These are phyloP conservation scores for Aproaerema taeniolella DNA, from an alignment of 2,888 invertebrate genomes.

Conservation along the genomic window DNA sequence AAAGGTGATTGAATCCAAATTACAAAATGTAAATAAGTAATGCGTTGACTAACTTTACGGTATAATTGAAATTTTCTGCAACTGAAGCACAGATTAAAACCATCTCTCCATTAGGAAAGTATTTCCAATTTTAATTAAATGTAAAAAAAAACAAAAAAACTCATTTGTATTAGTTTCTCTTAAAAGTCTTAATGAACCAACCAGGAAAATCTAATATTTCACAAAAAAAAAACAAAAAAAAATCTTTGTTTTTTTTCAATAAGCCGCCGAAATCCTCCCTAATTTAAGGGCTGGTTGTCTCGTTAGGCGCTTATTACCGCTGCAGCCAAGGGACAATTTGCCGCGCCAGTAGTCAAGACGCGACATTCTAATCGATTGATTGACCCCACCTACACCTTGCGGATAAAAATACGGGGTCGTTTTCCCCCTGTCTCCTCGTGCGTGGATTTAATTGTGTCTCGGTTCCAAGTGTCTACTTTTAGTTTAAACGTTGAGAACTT, in stretches of 20 bases:
- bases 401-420: constrained; percentile 52
- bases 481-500: not conserved
- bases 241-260: not conserved
- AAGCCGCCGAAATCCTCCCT: constrained; percentile 1
- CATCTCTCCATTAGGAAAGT: not conserved
- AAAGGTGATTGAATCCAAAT: too few relatives aligned
- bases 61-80: too few relatives aligned
- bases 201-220: too few relatives aligned
- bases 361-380: constrained; percentile 75
- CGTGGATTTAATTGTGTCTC: constrained; percentile 37
- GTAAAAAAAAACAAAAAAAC: too few relatives aligned
- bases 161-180: too few relatives aligned
- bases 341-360: constrained; percentile 67
- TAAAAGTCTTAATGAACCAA: too few relatives aligned
- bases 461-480: not conserved
- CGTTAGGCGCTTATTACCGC: constrained; percentile 34
- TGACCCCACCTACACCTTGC: constrained; percentile 61
- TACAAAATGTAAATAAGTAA: too few relatives aligned
- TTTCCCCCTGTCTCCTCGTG: constrained; percentile 38
- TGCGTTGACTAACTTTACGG: too few relatives aligned
- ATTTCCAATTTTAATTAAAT: too few relatives aligned
- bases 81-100: not conserved
- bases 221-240: not conserved
- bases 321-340: constrained; percentile 65
- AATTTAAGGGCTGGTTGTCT: constrained; percentile 8